Evolutionary conservation across 2,888 invertebrate species (phyloP), one percentile per base, ranked within the genome.

Genomic region (Tetragnatha montana): DNA sequence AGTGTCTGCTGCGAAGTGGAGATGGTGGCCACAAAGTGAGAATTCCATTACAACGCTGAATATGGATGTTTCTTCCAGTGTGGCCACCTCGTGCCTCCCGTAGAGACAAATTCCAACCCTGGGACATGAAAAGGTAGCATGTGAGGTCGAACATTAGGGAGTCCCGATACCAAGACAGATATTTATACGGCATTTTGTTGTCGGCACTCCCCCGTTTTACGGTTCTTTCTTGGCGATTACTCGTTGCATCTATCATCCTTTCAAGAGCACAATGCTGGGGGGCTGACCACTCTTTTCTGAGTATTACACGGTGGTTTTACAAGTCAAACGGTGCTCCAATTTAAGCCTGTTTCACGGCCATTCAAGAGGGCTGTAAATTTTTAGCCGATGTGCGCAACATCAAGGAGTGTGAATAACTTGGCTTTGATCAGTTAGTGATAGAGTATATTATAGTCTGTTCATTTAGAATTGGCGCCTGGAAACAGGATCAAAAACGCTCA

Each of bases 41-140:
- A 82, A 82, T 82, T 82, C 82, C 82, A 82, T 82, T 82, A 82
- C 50, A 82, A n/a, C 17, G 21, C 51, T 60, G 74, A 73, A 82
- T 73, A 35, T 60, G 60, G 50, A n/a, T 51, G 10, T 82, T 51
- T 51, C 82, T 82, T 17, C 10, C 0, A 73, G 50, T 74, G 82
- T 74, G 82, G 82, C 74, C 73, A 60, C n/a, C 60, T 82, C 17
- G 82, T 82, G 51, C 82, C 82, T 74, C 35, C 74, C 35, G 60
- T 6, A 35, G 22, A 60, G 74, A 21, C 6, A 74, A 10, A 60
- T 60, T 60, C 60, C 17, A 6, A 60, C 12, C 17, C 60, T 17
- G 60, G 12, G 17, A 60, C 60, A 60, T 35, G 17, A 60, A 60
- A 17, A 8, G 60, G 60, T 60, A 60, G 17, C 60, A 8, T 60